Evolutionary conservation across 2,797 vertebrate species (phyloP), one percentile per base, ranked within the genome.

Genomic region (Discoglossus pictus): DNA sequence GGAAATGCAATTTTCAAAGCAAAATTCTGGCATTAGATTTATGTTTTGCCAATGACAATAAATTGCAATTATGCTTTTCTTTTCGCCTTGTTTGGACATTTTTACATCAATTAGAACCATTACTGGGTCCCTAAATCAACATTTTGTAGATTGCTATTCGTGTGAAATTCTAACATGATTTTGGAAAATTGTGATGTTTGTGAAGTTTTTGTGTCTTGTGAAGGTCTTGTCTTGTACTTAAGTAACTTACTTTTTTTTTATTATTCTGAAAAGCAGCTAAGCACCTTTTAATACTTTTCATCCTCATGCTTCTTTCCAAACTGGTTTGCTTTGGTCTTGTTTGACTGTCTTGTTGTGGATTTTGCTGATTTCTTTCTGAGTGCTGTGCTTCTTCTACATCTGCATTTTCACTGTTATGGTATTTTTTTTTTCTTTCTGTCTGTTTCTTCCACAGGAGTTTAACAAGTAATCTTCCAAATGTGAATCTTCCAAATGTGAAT

Each of bases 401-500:
- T 89, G 52, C 92, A 90, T 87, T 90, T 86, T 93, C 94, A 95
- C 92, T 93, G 93, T 98, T 94, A 97, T 94, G 91, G 92, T 94
- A 90, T 96, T 94, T 97, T 90, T n/a, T n/a, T 85, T 97, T 88
- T 90, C 86, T 99, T 90, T 99, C 94, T 99, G 94, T 99, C 95
- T 99, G 86, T 98, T 90, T 93, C 84, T 96, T 98, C 95, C 84
- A 85, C 93, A 96, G 94, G 92, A 95, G 88, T 87, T 91, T 93
- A 96, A 92, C 92, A 86, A 94, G 91, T 94, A 92, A 92, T 92
- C 93, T 96, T 83, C 93, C 93, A 86, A 95, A 98, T 99, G 97
- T 99, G 95, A 98, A 98, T 91, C 97, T 99, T 92, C 97, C 97
- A 93, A 99, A 98, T 98, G 97, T 99, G 91, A 98, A 98, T 91